phyloP scores from a whole-genome alignment of 53 echinoderm and acorn worm genomes.

The Antedon mediterranea region DNA sequence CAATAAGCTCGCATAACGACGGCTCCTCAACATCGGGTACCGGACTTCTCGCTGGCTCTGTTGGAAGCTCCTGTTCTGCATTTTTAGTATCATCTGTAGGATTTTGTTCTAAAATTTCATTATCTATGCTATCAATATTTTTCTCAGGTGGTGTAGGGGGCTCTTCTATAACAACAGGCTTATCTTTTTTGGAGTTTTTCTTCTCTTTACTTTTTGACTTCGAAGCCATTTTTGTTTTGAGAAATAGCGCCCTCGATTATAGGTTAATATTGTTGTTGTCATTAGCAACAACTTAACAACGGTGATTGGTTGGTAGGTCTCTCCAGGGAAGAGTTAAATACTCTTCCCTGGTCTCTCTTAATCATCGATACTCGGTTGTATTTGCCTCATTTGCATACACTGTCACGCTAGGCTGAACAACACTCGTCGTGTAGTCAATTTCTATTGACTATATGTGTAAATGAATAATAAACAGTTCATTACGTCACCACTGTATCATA shows the following conservation, averaged over 20 bases:
- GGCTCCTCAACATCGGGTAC: conserved; percentile 88
- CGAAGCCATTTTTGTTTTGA: conserved; percentile 55
- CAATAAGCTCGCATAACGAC: conserved; percentile 80
- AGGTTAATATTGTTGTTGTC: no score
- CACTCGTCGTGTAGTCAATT: no score
- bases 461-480: no score
- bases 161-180: conserved; percentile 56
- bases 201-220: conserved; percentile 78
- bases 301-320: no score
- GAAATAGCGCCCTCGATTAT: conserved; percentile 20
- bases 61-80: conserved; percentile 59
- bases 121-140: conserved; percentile 54
- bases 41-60: conserved; percentile 80
- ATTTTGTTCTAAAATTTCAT: conserved; percentile 63
- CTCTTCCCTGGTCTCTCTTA: no score
- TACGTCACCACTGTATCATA: no score
- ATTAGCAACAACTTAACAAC: no score
- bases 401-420: no score
- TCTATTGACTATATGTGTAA: no score
- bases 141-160: conserved; percentile 63
- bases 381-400: no score
- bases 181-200: conserved; percentile 81
- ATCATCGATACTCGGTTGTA: no score
- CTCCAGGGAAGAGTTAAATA: no score
- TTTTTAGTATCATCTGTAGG: conserved; percentile 34